Evolutionary conservation across 2,797 vertebrate species (phyloP), one percentile per base, ranked within the genome.

Genomic region (Sorex maritimensis): DNA sequence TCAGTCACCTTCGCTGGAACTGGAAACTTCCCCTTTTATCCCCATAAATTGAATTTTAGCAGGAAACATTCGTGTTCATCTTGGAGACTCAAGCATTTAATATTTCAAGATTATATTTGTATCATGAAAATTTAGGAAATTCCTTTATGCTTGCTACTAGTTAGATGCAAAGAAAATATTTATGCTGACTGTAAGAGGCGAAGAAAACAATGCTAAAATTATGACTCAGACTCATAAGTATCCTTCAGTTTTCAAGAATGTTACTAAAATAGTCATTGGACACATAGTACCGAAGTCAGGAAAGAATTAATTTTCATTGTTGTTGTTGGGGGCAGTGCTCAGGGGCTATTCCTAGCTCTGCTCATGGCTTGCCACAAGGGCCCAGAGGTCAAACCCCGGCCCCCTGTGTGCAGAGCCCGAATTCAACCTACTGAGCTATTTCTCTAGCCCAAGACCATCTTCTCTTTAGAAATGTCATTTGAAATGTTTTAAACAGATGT

Each of bases 61-160:
- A 63, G 61, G 58, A 95, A 93, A n/a, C 75, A 93, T 69, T 80
- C n/a, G n/a, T 30, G 19, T n/a, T 90, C 61, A 44, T 89, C 52
- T 24, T 41, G 9, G 8, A 55, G 63, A 67, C 41, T 89, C 21
- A 13, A 67, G 63, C 38, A 90, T 78, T 85, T 81, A 94, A 46
- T 28, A 71, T 81, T 80, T 74, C 49, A 89, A 83, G 69, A 81
- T 6, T 44, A 81, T 41, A 49, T 69, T 77, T 69, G 41, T 38
- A 68, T 93, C 28, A 28, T 71, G 73, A 79, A 91, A 86, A 87
- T 61, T 49, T 49, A 74, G 28, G 28, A 11, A 26, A 41, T 91
- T 71, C 26, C 55, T 58, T 21, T 58, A 12, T 21, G 26, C 5
- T 87, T 85, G 61, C 30, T 68, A 38, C 21, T 61, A 46, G 17